phyloP scores from a whole-genome alignment of 2,113 vertebrate genomes.

The Pycnonotus jocosus region DNA sequence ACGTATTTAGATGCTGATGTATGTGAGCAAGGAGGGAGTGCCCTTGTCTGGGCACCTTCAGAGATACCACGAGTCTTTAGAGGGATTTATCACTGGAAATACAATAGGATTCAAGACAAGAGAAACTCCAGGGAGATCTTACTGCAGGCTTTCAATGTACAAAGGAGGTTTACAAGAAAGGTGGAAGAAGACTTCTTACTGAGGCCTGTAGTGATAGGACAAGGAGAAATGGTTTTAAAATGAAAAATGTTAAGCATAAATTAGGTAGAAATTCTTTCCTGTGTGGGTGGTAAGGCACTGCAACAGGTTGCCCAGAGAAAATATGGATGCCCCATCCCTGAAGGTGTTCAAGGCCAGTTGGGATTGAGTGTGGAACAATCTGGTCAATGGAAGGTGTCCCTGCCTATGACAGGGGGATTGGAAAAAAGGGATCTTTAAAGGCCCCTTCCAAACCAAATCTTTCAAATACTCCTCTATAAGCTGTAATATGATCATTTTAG shows the following conservation, averaged over 20 bases:
- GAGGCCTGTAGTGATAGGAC: neutral
- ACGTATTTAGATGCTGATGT: neutral
- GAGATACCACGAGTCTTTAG: neutral
- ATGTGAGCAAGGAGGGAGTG: neutral
- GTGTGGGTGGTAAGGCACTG: neutral
- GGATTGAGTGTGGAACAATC: neutral
- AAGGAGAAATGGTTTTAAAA: neutral
- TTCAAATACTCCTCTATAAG: neutral
- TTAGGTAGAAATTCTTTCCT: neutral
- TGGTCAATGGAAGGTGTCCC: neutral
- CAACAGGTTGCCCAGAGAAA: neutral
- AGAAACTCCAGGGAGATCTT: neutral
- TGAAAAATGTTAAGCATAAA: neutral
- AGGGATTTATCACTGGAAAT: neutral
- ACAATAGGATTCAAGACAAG: neutral
- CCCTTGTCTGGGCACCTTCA: neutral
- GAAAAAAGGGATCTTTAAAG: neutral
- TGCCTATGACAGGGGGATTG: neutral
- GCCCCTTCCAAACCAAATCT: neutral
- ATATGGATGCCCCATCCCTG: neutral
- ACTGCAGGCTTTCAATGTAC: neutral
- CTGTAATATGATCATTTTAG: neutral
- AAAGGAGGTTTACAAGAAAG: neutral
- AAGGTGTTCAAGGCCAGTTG: neutral
- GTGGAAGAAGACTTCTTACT: neutral